These are phyloP conservation scores for Tetranychus urticae DNA, from an alignment of 1,140 invertebrate species.

Conservation along the genomic window DNA sequence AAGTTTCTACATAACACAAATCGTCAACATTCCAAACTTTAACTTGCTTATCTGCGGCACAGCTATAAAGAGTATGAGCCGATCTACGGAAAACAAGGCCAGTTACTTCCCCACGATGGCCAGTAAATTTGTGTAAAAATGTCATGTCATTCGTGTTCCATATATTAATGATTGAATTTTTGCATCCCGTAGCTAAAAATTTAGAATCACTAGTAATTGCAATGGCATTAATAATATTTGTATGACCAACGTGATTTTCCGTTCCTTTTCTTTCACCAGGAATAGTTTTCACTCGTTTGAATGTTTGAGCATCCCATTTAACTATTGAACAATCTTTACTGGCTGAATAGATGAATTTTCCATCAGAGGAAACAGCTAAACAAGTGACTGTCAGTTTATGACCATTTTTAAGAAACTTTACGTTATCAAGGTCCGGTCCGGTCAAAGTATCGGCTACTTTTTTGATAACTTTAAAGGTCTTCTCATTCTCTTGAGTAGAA, in stretches of 20 bases:
- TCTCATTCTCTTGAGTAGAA: conserved; percentile 31
- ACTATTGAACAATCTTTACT: conserved; percentile 67
- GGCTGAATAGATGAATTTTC: conserved; percentile 46
- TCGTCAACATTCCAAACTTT: conserved; percentile 81
- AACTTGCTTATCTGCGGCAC: conserved; percentile 51
- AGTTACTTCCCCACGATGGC: conserved; percentile 25
- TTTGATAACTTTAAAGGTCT: conserved; percentile 47
- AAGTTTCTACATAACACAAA: conserved; percentile 79
- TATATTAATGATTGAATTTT: conserved; percentile 47
- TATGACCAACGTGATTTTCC: conserved; percentile 22
- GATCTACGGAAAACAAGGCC: conserved; percentile 61
- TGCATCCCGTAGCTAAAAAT: conserved; percentile 52
- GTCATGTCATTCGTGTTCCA: conserved; percentile 53
- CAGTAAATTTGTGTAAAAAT: conserved; percentile 46
- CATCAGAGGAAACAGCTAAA: conserved; percentile 47
- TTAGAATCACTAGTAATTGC: conserved; percentile 60
- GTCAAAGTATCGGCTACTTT: conserved; percentile 34
- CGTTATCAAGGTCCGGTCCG: not conserved
- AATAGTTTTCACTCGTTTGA: conserved; percentile 24
- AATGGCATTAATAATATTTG: conserved; percentile 34
- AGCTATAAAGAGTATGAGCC: conserved; percentile 66
- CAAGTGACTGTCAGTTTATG: conserved; percentile 58
- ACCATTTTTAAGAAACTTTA: conserved; percentile 12
- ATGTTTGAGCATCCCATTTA: conserved; percentile 42
- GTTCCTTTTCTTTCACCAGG: conserved; percentile 16